Evolutionary conservation across 2,888 invertebrate species (phyloP).

Genomic region (Stenoptilia bipunctidactyla): DNA sequence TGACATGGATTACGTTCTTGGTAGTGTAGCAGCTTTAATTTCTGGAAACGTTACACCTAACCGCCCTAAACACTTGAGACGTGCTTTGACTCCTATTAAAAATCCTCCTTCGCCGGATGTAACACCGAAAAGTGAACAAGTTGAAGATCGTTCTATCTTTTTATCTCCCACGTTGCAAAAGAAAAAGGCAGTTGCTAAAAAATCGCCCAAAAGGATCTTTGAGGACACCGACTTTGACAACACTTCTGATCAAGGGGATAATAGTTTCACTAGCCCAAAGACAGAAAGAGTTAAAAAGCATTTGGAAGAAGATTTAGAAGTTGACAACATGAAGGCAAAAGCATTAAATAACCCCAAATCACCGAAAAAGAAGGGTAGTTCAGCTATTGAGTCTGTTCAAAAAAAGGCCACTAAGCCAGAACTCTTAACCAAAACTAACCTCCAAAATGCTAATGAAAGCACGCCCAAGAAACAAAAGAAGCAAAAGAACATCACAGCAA

Average conservation of each 20-base stretch:
- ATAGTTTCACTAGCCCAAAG: slow-evolving; percentile 31
- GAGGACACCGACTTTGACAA: slow-evolving; percentile 44
- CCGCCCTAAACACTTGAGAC: slow-evolving; percentile 52
- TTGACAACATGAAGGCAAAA: slow-evolving; percentile 13
- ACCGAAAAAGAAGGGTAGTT: slow-evolving; percentile 17
- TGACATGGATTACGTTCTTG: slow-evolving; percentile 64
- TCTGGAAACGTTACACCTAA: slow-evolving; percentile 69
- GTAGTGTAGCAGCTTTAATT: slow-evolving; percentile 71
- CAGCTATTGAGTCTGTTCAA: slow-evolving; percentile 11
- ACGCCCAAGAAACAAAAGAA: slow-evolving; percentile 37
- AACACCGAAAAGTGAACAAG: slow-evolving; percentile 54
- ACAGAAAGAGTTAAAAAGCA: slow-evolving; percentile 58
- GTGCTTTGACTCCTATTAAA: slow-evolving; percentile 55
- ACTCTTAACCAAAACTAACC: background rate
- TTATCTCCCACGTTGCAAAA: slow-evolving; percentile 54
- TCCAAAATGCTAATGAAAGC: slow-evolving; percentile 22
- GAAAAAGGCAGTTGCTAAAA: slow-evolving; percentile 57
- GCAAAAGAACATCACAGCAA: slow-evolving; percentile 17
- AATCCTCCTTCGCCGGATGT: slow-evolving; percentile 54
- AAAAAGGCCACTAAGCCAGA: background rate
- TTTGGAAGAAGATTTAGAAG: slow-evolving; percentile 40
- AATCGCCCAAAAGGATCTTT: slow-evolving; percentile 61
- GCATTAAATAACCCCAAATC: slow-evolving; percentile 19
- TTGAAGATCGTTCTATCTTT: slow-evolving; percentile 52
- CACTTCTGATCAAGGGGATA: slow-evolving; percentile 28